Evolutionary conservation across 2,888 invertebrate genomes (phyloP), one percentile per base, ranked within the genome.

Genomic region (Ochropleura leucogaster): DNA sequence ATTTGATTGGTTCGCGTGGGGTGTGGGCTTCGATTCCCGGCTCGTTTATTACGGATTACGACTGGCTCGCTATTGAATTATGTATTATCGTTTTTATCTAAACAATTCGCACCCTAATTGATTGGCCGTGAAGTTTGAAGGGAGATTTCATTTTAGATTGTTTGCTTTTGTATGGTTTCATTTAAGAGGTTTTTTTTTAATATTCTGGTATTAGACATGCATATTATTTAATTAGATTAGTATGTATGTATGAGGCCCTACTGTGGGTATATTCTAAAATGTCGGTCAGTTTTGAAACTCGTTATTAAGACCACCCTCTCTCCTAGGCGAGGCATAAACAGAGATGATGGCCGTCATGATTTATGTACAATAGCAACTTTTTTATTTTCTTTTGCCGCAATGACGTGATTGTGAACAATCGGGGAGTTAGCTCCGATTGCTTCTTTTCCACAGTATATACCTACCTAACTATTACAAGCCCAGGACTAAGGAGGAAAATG

Each of bases 11-110:
- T 78, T 66, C 73, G 79, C 85, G 83, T 83, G 86, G 89, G 87
- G 84, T 59, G 83, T 64, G 77, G 79, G 85, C 71, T 89, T 89
- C 86, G 86, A 82, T 80, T 88, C 88, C 85, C 85, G 81, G 79
- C 85, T 88, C 88, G 89, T 89, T 88, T 88, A 87, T 88, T 84
- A 82, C 86, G 87, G 89, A 89, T 89, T 86, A 89, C 83, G 84
- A 79, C 77, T 74, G 87, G 82, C 74, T 80, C 82, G 76, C 85
- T 82, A 87, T 87, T 91, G 89, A 90, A 89, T 90, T 88, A 89
- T 89, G 88, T 89, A 89, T 89, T 83, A 82, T 87, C 74, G 82
- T 80, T 83, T 79, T 86, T 85, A 87, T 88, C 82, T 82, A 84
- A 87, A 83, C 82, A 82, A 83, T 85, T 89, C 68, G 81, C 79